These are phyloP conservation scores for Drosophila formosana DNA, from an alignment of 2,888 invertebrate species.

Conservation along the genomic window DNA sequence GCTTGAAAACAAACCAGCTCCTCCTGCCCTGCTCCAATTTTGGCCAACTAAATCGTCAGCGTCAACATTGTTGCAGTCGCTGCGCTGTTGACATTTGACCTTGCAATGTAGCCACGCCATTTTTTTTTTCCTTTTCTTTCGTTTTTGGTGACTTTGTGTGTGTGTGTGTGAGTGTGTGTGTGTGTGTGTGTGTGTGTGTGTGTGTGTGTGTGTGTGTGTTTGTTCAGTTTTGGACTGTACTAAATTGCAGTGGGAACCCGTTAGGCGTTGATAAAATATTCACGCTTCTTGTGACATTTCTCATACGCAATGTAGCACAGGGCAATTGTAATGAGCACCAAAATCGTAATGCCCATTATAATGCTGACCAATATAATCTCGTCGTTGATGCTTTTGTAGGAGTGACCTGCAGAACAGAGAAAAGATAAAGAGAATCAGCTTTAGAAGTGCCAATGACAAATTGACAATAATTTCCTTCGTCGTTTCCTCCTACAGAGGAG, in stretches of 20 bases:
- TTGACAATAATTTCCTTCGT: conserved; percentile 27
- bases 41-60: conserved; percentile 72
- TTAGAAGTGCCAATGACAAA: conserved; percentile 40
- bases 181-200: conserved; percentile 8
- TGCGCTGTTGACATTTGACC: conserved; percentile 67
- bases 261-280: conserved; percentile 89
- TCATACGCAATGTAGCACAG: conserved; percentile 92
- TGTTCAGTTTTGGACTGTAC: conserved; percentile 13
- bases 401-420: conserved; percentile 88
- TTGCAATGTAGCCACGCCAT: conserved; percentile 43
- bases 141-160: conserved; percentile 1
- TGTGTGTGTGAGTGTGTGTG: conserved; percentile 4
- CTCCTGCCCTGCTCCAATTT: conserved; percentile 1
- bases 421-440: conserved; percentile 33
- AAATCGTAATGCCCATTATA: conserved; percentile 93
- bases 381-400: conserved; percentile 93
- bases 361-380: conserved; percentile 95
- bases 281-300: conserved; percentile 89
- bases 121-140: not conserved
- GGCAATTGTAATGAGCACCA: conserved; percentile 91
- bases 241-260: conserved; percentile 20
- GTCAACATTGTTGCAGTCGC: conserved; percentile 74
- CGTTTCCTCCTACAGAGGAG: conserved; percentile 8
- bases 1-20: conserved; percentile 34
- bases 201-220: not conserved